These are phyloP conservation scores for Alligator sinensis DNA, from an alignment of 2,113 vertebrate genomes.

Conservation along the genomic window DNA sequence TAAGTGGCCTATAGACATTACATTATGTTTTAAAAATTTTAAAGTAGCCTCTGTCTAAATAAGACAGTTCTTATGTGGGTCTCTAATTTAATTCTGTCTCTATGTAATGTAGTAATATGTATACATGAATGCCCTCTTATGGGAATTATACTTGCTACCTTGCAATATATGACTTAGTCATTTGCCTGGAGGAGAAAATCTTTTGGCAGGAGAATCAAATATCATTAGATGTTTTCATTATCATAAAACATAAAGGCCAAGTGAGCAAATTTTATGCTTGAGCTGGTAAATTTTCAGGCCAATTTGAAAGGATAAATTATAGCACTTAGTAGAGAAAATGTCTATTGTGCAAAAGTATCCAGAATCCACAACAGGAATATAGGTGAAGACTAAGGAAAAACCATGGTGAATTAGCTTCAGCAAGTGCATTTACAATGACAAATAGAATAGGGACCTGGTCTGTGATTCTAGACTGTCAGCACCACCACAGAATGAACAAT, in stretches of 20 bases:
- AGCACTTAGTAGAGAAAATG: slow-evolving; percentile 1
- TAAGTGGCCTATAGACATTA: neutral
- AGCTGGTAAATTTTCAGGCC: slow-evolving; percentile 33
- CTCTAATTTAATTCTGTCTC: neutral
- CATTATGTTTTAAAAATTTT: neutral
- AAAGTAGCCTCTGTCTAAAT: neutral
- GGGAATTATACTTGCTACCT: neutral
- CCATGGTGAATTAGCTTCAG: neutral
- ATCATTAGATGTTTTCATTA: slow-evolving; percentile 17
- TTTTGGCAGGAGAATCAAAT: slow-evolving; percentile 21
- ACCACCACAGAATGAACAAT: neutral
- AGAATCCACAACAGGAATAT: neutral
- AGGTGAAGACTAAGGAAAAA: slow-evolving; percentile 19
- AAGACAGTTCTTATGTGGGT: neutral
- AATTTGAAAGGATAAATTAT: slow-evolving; percentile 34
- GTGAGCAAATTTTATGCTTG: slow-evolving; percentile 31
- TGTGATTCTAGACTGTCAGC: fast-evolving
- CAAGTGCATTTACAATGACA: neutral
- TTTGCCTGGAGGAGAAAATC: neutral
- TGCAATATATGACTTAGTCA: slow-evolving; percentile 15
- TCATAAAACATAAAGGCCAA: neutral
- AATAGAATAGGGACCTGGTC: neutral
- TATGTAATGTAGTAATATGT: neutral
- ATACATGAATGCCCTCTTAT: neutral
- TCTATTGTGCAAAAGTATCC: neutral